Evolutionary conservation across 2,797 vertebrate species (phyloP), one percentile per base, ranked within the genome.

Genomic region (Poliocrania exsul): DNA sequence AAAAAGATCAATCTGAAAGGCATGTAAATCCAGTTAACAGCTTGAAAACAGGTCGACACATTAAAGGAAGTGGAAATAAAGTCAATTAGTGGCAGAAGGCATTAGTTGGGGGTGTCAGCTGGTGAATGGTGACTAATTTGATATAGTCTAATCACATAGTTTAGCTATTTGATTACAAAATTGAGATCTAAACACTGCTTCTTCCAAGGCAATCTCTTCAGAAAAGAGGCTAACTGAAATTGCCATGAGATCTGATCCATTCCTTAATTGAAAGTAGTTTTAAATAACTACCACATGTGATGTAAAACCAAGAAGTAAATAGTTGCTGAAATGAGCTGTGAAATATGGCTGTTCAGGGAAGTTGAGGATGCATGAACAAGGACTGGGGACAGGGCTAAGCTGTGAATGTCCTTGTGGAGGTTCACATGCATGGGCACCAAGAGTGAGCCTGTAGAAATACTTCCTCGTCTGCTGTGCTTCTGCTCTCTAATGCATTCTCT

Each of bases 1-100:
- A 90, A 40, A 88, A 81, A 35, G 24, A 77, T 33, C 24, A 86
- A 84, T 49, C 61, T 92, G 77, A 86, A 86, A 91, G 60, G 16
- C 46, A 21, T 62, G 66, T 91, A 92, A 95, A 96, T 94, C 93
- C 91, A 93, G 70, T 92, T 97, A 96, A 85, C 58, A 57, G 62
- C 80, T 79, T 94, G 77, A 91, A 91, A 93, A 88, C 44, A 90
- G 73, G 87, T 92, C 93, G 49, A 31, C 46, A 61, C 60, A 95
- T 96, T 93, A 93, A 92, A 93, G 91, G 29, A 91, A 96, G 82
- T 95, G 77, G 89, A 86, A 91, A 91, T 80, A 94, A 96, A 97
- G 92, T 95, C 37, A 92, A 80, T 94, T 96, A 95, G 82, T 81
- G 70, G 56, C 60, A 86, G 66, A 20, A 92, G 66, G 28, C 80